A percentile compares a stretch with the other conserved stretches of the same genome.
Conservation (phyloP, 2,797 vertebrate species). For the Knipowitschia caucasica region DNA sequence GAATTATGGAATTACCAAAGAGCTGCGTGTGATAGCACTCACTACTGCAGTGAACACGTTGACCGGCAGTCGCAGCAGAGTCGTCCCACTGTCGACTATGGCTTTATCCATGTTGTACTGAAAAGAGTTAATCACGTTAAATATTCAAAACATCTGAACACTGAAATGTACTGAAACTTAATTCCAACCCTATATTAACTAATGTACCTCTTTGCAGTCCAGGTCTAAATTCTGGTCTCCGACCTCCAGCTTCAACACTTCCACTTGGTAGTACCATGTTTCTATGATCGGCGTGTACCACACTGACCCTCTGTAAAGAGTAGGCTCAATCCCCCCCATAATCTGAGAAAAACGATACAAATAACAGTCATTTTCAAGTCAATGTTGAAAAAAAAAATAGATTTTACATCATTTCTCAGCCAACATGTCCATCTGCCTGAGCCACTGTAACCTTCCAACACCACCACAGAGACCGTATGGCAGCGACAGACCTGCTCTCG, state of each 20-base stretch:
- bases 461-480: slow-evolving; percentile 25
- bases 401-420: slow-evolving; percentile 2
- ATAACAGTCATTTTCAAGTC: background rate
- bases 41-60: slow-evolving; percentile 91
- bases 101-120: slow-evolving; percentile 97
- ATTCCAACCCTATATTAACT: background rate
- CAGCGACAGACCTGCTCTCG: slow-evolving; percentile 58
- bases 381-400: background rate
- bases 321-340: slow-evolving; percentile 88
- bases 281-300: slow-evolving; percentile 94
- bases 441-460: slow-evolving; percentile 36
- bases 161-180: background rate
- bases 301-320: slow-evolving; percentile 82
- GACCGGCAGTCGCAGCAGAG: slow-evolving; percentile 89
- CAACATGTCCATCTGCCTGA: slow-evolving; percentile 59
- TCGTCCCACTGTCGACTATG: slow-evolving; percentile 97
- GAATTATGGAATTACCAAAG: slow-evolving; percentile 82
- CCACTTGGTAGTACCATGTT: slow-evolving; percentile 98
- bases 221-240: slow-evolving; percentile 86
- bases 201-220: slow-evolving; percentile 91
- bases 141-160: background rate
- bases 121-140: slow-evolving; percentile 1
- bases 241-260: slow-evolving; percentile 92
- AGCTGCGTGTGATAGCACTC: slow-evolving; percentile 82
- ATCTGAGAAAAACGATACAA: slow-evolving; percentile 76